These are phyloP conservation scores for Mustela erminea DNA, from an alignment of 2,797 vertebrate genomes.

Conservation along the genomic window DNA sequence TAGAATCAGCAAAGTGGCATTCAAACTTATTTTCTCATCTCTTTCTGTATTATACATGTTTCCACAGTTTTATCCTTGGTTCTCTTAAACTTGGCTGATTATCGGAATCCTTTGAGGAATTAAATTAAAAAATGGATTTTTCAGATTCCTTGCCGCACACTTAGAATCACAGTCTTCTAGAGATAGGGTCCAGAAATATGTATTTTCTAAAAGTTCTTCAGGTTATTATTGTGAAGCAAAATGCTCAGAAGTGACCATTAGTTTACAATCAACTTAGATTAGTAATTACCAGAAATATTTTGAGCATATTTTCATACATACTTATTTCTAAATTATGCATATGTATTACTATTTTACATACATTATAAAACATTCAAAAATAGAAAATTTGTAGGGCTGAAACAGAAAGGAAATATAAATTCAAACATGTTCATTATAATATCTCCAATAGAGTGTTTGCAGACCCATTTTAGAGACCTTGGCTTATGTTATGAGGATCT, in stretches of 20 bases:
- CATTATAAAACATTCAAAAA: not conserved
- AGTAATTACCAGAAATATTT: constrained; percentile 15
- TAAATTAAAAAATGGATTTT: not conserved
- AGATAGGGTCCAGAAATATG: not conserved
- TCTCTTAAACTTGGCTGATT: not conserved
- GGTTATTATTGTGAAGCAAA: not conserved
- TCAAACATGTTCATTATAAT: not conserved
- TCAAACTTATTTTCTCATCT: not conserved
- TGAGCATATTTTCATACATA: not conserved
- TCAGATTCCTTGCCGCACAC: not conserved
- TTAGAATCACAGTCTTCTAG: constrained; percentile 15
- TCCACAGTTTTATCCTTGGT: constrained; percentile 6
- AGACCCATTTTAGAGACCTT: not conserved
- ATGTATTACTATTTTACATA: constrained; percentile 13
- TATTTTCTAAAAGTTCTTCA: not conserved
- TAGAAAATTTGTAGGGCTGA: not conserved
- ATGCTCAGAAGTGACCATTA: not conserved
- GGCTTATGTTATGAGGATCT: not conserved
- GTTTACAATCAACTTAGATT: not conserved
- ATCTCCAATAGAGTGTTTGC: not conserved
- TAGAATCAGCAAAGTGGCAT: constrained; percentile 16
- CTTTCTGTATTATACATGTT: constrained; percentile 1
- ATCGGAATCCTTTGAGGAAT: not conserved
- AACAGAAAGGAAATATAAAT: constrained; percentile 56
- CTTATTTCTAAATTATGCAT: not conserved